Conservation (phyloP, 2,797 vertebrate species). For the Danionella dracula region DNA sequence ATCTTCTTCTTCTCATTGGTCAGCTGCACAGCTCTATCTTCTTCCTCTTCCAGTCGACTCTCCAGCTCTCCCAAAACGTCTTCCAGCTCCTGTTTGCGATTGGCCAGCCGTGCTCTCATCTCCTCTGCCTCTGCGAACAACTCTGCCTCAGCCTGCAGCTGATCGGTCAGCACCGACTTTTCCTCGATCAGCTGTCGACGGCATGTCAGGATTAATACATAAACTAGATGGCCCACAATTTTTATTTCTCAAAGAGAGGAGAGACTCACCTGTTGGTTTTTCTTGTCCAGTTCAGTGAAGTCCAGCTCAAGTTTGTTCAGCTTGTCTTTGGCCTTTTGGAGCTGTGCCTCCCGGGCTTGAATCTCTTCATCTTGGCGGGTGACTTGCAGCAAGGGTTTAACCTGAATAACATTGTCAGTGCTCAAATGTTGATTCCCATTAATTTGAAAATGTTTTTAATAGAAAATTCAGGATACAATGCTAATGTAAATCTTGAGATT, state of each 20-base stretch:
- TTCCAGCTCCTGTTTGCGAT: constrained; percentile 85
- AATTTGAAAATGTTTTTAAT: no score
- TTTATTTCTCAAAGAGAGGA: neutral
- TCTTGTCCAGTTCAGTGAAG: constrained; percentile 73
- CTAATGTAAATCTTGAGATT: no score
- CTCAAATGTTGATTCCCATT: no score
- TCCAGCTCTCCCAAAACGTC: constrained; percentile 81
- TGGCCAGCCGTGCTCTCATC: constrained; percentile 76
- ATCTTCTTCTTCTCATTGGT: constrained; percentile 79
- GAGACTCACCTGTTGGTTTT: constrained; percentile 72
- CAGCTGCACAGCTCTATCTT: constrained; percentile 77
- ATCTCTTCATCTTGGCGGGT: constrained; percentile 88
- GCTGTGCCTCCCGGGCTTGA: constrained; percentile 74
- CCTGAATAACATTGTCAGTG: constrained; percentile 59
- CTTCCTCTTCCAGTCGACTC: constrained; percentile 82
- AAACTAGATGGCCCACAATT: neutral
- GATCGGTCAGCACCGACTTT: constrained; percentile 78
- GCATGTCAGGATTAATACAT: neutral
- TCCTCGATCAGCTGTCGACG: constrained; percentile 75
- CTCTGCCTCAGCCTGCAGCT: constrained; percentile 84
- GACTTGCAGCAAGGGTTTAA: constrained; percentile 87
- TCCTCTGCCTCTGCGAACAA: constrained; percentile 87
- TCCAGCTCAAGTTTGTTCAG: constrained; percentile 73
- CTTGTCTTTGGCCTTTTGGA: constrained; percentile 81
- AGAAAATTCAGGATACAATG: no score